Evolutionary conservation across 1,140 invertebrate species (phyloP), one percentile per base, ranked within the genome.

Genomic region (Drosophila sechellia): DNA sequence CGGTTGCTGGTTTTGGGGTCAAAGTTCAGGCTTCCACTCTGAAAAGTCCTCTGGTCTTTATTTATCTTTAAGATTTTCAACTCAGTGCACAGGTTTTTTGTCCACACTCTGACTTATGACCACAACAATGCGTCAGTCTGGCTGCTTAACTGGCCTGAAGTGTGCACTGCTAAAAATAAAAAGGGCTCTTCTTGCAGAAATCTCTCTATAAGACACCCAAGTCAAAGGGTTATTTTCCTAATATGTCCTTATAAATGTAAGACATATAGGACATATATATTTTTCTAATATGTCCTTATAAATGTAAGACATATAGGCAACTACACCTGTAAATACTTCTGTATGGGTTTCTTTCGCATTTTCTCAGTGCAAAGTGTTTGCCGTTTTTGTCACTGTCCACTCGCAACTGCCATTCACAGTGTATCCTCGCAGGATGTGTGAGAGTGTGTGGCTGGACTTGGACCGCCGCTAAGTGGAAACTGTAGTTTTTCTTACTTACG

Each of bases 31-130:
- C 71, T 37, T 35, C 42, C 43, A 34, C 55, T 53, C 40, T 42
- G 37, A 17, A 37, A 66, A 68, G 52, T 76, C 66, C 49, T 43
- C 17, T n/a, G 60, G 64, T 86, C 70, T 65, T 79, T 91, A 91
- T 91, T 91, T 91, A 90, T 91, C 90, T 91, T 91, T 91, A 91
- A 91, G 90, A 91, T 91, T 91, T 90, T 89, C 69, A 72, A 65
- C 70, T 78, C 70, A 71, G 56, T 80, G 79, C 84, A 80, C 84
- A 89, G 77, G 84, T 89, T 87, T 63, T 60, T 80, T 40, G 46
- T 65, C 59, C 59, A 39, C 55, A 56, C 48, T 27, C 78, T 77
- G 73, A 83, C 66, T 83, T 79, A 81, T 79, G 60, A 59, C 64
- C 73, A 55, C 63, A 87, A 90, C 87, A 90, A 90, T 91, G 89